Percentiles rank a stretch among this genome's conserved stretches.
These are phyloP conservation scores for Balearica regulorum DNA, from an alignment of 2,797 vertebrate species.

Conservation along the genomic window DNA sequence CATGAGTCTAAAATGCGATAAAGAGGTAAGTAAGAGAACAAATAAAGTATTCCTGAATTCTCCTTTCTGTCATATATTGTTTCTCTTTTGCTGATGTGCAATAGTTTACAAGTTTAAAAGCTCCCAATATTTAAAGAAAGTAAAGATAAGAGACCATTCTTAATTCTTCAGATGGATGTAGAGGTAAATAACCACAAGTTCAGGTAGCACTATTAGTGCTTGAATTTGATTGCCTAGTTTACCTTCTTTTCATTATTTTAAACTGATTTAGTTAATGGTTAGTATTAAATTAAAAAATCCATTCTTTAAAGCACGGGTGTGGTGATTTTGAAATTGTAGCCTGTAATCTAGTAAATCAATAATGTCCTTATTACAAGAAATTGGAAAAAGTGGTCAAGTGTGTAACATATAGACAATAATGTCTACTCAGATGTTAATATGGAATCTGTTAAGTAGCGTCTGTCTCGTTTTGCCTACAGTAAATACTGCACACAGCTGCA, in stretches of 20 bases:
- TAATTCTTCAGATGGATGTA: background rate
- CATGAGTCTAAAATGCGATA: background rate
- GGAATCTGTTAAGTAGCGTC: background rate
- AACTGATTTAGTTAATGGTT: background rate
- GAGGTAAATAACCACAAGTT: background rate
- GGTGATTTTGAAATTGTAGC: background rate
- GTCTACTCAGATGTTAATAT: background rate
- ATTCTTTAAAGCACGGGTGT: background rate
- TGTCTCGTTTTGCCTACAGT: background rate
- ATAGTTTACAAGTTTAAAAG: background rate
- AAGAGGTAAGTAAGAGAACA: background rate
- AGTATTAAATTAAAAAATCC: background rate
- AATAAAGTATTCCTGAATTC: background rate
- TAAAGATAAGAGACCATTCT: background rate
- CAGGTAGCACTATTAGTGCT: background rate
- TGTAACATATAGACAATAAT: background rate
- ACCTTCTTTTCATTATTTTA: background rate
- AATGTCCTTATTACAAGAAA: background rate
- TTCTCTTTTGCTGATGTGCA: background rate
- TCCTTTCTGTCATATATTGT: background rate
- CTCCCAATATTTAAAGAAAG: background rate
- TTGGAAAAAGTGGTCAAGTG: background rate
- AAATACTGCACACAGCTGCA: background rate
- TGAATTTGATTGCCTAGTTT: background rate
- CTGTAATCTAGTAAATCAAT: background rate